These are phyloP conservation scores for Pseudorhiza aurosa DNA, from an alignment of 30 jellyfish, hydroid and myxozoan genomes.

Conservation along the genomic window DNA sequence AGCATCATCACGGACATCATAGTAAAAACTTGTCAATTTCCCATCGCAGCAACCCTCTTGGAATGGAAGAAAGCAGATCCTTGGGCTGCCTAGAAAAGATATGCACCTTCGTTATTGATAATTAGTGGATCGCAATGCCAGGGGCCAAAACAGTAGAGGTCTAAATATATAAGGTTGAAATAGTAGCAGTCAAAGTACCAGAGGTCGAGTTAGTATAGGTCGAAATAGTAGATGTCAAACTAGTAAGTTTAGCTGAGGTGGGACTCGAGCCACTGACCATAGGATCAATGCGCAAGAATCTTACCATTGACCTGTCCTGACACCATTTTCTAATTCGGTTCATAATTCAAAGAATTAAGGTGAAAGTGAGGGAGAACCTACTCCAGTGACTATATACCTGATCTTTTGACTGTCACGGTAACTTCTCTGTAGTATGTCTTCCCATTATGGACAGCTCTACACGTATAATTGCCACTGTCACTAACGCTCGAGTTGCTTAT, in stretches of 20 bases:
- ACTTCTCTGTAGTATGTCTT: slow-evolving; percentile 9
- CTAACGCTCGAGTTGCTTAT: background rate
- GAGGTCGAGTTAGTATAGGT: too few species aligned
- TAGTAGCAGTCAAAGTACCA: too few species aligned
- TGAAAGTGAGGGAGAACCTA: too few species aligned
- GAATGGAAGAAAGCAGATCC: slow-evolving; percentile 24
- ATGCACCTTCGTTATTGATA: background rate
- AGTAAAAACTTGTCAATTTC: slow-evolving; percentile 29
- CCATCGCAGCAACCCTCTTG: slow-evolving; percentile 59
- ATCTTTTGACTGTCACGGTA: background rate
- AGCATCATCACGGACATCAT: slow-evolving; percentile 41
- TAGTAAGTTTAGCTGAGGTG: too few species aligned
- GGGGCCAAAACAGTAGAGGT: too few species aligned
- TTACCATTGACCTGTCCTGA: background rate
- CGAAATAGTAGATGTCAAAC: too few species aligned
- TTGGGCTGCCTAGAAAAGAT: background rate
- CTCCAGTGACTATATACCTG: slow-evolving; percentile 53
- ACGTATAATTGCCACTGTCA: slow-evolving; percentile 44
- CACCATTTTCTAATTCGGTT: background rate
- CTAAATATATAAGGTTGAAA: too few species aligned
- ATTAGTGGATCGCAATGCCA: background rate
- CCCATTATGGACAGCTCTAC: slow-evolving; percentile 5
- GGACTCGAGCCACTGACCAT: too few species aligned
- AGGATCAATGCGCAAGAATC: too few species aligned
- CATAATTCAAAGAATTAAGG: background rate